Conservation (phyloP, 2,113 vertebrate species). For the Gambusia holbrooki region DNA sequence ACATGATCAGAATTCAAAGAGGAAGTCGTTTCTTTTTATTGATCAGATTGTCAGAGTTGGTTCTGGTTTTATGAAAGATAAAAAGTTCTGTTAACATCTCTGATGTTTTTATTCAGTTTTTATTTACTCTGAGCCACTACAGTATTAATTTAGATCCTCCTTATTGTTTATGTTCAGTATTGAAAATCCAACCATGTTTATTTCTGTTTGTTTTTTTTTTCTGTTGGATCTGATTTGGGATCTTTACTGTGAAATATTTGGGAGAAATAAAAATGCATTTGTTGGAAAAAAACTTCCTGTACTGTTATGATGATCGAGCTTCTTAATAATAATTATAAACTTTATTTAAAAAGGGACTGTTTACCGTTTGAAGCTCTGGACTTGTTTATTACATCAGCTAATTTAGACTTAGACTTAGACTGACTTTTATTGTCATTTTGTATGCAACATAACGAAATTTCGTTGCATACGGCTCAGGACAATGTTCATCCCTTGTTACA, state of each 20-base stretch:
- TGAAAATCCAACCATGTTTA: background rate
- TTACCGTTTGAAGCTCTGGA: no score
- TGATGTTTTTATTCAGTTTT: background rate
- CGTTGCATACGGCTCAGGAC: no score
- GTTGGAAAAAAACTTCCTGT: background rate
- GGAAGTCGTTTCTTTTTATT: background rate
- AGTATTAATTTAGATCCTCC: slow-evolving; percentile 9
- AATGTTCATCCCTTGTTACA: no score
- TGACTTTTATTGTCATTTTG: no score
- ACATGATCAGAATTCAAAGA: background rate
- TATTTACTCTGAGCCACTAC: slow-evolving; percentile 39
- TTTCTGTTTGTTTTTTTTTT: slow-evolving; percentile 5
- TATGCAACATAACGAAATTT: no score
- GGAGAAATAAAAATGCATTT: slow-evolving; percentile 56
- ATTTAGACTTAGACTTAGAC: no score
- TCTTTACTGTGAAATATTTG: slow-evolving; percentile 48
- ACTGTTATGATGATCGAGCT: background rate
- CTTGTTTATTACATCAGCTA: no score
- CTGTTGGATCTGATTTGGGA: slow-evolving; percentile 3
- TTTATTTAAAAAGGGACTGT: no score
- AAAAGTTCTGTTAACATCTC: background rate
- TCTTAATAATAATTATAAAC: background rate
- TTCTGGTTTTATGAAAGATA: background rate
- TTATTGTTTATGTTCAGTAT: background rate
- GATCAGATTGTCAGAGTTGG: background rate